A percentile compares a stretch with the other conserved stretches of the same genome.
Conservation (phyloP, 2,888 invertebrate genomes). For the Cremastinae sp. region DNA sequence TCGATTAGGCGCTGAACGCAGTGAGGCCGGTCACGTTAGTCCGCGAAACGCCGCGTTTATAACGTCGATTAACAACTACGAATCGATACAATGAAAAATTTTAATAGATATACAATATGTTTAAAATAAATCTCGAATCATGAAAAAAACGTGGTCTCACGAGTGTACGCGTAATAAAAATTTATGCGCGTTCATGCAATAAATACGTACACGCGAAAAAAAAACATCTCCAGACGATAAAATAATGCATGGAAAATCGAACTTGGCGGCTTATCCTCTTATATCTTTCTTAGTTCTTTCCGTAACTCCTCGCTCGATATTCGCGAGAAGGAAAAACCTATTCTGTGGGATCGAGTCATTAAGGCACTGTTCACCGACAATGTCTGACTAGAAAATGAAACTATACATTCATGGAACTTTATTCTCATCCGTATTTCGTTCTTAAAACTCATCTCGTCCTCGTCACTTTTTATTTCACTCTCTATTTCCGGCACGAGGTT, state of each 20-base stretch:
- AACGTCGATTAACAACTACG: slow-evolving; percentile 58
- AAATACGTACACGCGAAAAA: slow-evolving; percentile 19
- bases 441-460: slow-evolving; percentile 34
- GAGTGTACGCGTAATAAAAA: slow-evolving; percentile 22
- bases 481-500: slow-evolving; percentile 1
- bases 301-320: slow-evolving; percentile 57
- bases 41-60: slow-evolving; percentile 51
- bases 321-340: slow-evolving; percentile 65
- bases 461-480: slow-evolving; percentile 33
- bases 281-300: slow-evolving; percentile 61
- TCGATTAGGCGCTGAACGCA: slow-evolving; percentile 47
- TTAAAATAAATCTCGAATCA: slow-evolving; percentile 51
- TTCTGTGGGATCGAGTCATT: slow-evolving; percentile 76
- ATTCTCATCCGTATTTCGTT: slow-evolving; percentile 62
- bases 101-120: slow-evolving; percentile 31
- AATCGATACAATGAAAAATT: slow-evolving; percentile 36
- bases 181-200: slow-evolving; percentile 4
- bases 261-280: slow-evolving; percentile 51
- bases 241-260: slow-evolving; percentile 53
- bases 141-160: slow-evolving; percentile 56
- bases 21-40: slow-evolving; percentile 46
- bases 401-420: slow-evolving; percentile 75
- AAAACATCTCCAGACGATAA: slow-evolving; percentile 15
- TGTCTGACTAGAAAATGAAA: slow-evolving; percentile 81
- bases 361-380: slow-evolving; percentile 81